A percentile compares a stretch with the other conserved stretches of the same genome.
phyloP scores from a whole-genome alignment of 2,797 vertebrate species.

The Ibycter americanus region DNA sequence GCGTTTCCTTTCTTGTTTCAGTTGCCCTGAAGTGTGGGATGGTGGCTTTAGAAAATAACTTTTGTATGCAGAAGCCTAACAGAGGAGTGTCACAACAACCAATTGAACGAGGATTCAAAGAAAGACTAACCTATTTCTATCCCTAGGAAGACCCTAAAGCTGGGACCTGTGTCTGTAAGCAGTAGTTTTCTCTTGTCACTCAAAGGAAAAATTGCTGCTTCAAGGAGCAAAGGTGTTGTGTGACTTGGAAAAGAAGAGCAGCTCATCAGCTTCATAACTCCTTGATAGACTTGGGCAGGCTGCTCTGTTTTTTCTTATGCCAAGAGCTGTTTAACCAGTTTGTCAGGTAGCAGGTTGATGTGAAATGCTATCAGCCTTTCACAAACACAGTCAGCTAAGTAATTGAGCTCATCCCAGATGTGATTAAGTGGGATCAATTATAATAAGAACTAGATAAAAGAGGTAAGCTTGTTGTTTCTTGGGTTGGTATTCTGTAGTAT shows the following conservation, averaged over 20 bases:
- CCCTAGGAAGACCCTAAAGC: background rate
- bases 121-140: background rate
- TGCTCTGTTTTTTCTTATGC: background rate
- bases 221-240: background rate
- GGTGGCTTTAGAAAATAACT: background rate
- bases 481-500: background rate
- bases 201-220: background rate
- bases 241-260: background rate
- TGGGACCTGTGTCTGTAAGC: background rate
- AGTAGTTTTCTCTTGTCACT: background rate
- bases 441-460: constrained; percentile 43
- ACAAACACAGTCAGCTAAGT: constrained; percentile 28
- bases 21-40: background rate
- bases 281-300: background rate
- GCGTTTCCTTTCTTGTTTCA: background rate
- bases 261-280: background rate
- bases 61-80: background rate
- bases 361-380: constrained; percentile 25
- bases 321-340: background rate
- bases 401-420: constrained; percentile 18
- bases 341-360: background rate
- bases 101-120: background rate
- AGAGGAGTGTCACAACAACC: background rate
- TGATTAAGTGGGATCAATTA: constrained; percentile 50
- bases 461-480: constrained; percentile 23